Percentiles rank a stretch among this genome's conserved stretches.
phyloP scores from a whole-genome alignment of 1,140 invertebrate genomes.

The Orius insidiosus region DNA sequence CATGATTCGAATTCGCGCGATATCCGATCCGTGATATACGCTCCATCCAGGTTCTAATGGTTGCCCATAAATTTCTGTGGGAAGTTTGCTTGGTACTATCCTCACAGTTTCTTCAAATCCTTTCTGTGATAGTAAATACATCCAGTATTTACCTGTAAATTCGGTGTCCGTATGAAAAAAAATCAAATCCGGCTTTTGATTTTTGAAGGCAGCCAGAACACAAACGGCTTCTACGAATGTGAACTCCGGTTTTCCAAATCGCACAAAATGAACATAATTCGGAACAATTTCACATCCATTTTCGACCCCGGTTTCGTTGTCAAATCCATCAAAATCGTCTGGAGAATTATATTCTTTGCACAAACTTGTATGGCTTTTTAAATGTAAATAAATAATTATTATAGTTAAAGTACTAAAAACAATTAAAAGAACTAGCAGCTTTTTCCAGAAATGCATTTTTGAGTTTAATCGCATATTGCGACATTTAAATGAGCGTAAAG shows the following conservation, averaged over 20 bases:
- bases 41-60: slow-evolving; percentile 4
- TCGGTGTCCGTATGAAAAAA: slow-evolving; percentile 19
- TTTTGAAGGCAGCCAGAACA: slow-evolving; percentile 19
- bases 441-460: too few species aligned
- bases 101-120: slow-evolving; percentile 14
- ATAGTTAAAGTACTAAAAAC: too few species aligned
- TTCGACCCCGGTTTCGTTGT: slow-evolving; percentile 18
- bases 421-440: too few species aligned
- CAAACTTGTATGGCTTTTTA: background rate
- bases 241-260: slow-evolving; percentile 14
- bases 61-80: slow-evolving; percentile 22
- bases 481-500: too few species aligned
- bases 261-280: slow-evolving; percentile 19
- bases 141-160: slow-evolving; percentile 20
- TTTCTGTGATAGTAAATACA: slow-evolving; percentile 12
- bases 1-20: slow-evolving; percentile 16
- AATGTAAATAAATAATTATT: too few species aligned
- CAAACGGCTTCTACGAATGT: slow-evolving; percentile 17
- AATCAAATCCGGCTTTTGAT: slow-evolving; percentile 20
- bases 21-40: slow-evolving; percentile 18
- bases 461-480: too few species aligned
- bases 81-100: slow-evolving; percentile 16
- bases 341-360: background rate
- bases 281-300: slow-evolving; percentile 18
- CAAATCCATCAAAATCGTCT: slow-evolving; percentile 18